These are phyloP conservation scores for Cydia strobilella DNA, from an alignment of 1,140 invertebrate genomes.

Conservation along the genomic window DNA sequence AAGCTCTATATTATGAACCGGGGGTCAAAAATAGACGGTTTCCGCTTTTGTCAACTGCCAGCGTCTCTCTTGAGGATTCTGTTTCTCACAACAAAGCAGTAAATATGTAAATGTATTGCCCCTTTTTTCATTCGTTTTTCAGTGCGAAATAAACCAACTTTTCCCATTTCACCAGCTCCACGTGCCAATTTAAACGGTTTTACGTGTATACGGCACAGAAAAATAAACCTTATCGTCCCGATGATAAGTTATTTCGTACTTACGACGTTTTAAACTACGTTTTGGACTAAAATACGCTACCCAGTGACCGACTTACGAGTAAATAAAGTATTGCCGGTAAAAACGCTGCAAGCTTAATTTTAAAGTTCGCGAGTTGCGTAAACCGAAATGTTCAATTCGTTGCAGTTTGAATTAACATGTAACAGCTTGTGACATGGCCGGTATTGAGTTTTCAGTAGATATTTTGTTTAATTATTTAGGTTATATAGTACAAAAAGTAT, in stretches of 20 bases:
- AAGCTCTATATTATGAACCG: too few relatives aligned
- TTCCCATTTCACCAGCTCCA: background rate
- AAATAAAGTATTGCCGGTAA: background rate
- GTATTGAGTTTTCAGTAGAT: too few relatives aligned
- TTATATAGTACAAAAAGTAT: too few relatives aligned
- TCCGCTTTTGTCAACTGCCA: too few relatives aligned
- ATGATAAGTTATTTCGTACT: background rate
- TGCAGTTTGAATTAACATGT: too few relatives aligned
- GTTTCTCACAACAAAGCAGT: background rate
- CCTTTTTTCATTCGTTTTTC: background rate
- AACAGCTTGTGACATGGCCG: too few relatives aligned
- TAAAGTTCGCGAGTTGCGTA: background rate
- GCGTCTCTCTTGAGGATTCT: background rate
- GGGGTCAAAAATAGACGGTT: too few relatives aligned
- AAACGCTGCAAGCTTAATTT: background rate
- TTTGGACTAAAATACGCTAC: background rate
- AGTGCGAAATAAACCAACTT: constrained; percentile 6
- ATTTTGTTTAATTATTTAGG: too few relatives aligned
- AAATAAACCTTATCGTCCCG: background rate
- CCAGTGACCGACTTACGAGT: constrained; percentile 8
- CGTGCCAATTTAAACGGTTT: background rate
- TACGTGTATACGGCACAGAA: background rate
- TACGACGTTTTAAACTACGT: background rate
- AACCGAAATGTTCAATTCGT: background rate
- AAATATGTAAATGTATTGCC: constrained; percentile 9